Base-by-base conservation (phyloP, 2,113 vertebrate species). In the Myiozetetes cayanensis region DNA sequence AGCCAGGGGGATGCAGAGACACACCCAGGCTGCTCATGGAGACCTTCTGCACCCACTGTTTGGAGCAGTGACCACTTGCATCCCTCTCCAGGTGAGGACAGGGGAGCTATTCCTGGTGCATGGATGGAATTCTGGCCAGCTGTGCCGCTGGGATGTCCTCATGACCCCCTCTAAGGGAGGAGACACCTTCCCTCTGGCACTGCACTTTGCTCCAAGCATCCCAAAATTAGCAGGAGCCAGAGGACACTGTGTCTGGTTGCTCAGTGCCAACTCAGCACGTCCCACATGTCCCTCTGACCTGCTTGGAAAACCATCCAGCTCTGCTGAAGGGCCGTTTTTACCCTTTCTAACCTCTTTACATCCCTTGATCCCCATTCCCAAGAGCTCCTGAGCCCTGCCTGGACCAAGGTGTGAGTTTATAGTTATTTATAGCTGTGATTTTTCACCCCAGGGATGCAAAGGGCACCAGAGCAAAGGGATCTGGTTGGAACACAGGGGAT, bases 401-500 rank as follows among this genome's bases (percentile, higher is more conserved):
- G 63, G 35, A 15, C 16, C 53, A 10, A 20, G 46, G 46, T 22
- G 43, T 72, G 35, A 17, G 8, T 13, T n/a, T 58, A 3, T 1
- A 2, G 9, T 47, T 31, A 44, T 37, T 87, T 50, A 10, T 2
- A 50, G 39, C 1, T 0, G 14, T 28, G 73, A 28, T 47, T 67
- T 63, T 30, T 50, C 43, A 63, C 12, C 28, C 22, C 4, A 0
- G 39, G 50, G 8, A 14, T 33, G 46, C 35, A 85, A 47, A 95
- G 19, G 35, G 41, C 56, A 75, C 52, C 12, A 2, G 43, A 82
- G 35, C 14, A 59, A 35, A 78, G 52, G 67, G 30, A 20, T 56
- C 20, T 10, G 7, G 19, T 5, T 47, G 30, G 70, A 68, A 58
- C 2, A 3, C 3, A 14, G 17, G 2, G 0, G 12, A n/a, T 49